These are phyloP conservation scores for Urocitellus parryii DNA, from an alignment of 2,113 vertebrate species.

Conservation along the genomic window DNA sequence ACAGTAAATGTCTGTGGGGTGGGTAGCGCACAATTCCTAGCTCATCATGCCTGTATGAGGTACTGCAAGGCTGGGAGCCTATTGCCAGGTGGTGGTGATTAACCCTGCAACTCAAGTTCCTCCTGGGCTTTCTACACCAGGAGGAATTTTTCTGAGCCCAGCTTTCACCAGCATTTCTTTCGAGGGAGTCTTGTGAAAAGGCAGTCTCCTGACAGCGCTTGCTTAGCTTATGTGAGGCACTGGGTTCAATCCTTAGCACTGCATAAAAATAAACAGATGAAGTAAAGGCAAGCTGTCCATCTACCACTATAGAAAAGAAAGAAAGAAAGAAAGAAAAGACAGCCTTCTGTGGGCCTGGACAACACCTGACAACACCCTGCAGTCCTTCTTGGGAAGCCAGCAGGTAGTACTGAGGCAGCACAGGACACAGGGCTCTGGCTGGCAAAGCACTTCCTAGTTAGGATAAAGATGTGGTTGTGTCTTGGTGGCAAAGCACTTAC, in stretches of 20 bases:
- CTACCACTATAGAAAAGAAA: too few relatives aligned
- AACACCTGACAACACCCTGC: too few relatives aligned
- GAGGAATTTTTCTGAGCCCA: fast-evolving
- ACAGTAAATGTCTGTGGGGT: neutral
- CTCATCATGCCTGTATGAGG: neutral
- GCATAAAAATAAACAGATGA: too few relatives aligned
- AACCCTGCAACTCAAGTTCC: neutral
- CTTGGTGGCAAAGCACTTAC: too few relatives aligned
- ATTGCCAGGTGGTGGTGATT: neutral
- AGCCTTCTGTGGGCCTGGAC: fast-evolving
- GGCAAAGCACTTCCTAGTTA: neutral
- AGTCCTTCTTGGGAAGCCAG: neutral
- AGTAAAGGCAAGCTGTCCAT: too few relatives aligned
- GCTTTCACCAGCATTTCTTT: neutral
- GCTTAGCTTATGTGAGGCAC: too few relatives aligned
- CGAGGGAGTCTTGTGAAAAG: neutral
- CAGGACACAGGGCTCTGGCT: neutral
- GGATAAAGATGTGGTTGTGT: neutral
- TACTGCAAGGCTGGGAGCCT: neutral
- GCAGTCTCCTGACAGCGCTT: fast-evolving
- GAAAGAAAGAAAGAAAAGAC: neutral
- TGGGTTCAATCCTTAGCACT: too few relatives aligned
- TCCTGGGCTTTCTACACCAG: neutral
- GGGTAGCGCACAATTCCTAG: neutral
- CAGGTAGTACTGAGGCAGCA: constrained; percentile 30